Evolutionary conservation across 1,140 invertebrate species (phyloP).

Genomic region (Tetramorium alpestre): DNA sequence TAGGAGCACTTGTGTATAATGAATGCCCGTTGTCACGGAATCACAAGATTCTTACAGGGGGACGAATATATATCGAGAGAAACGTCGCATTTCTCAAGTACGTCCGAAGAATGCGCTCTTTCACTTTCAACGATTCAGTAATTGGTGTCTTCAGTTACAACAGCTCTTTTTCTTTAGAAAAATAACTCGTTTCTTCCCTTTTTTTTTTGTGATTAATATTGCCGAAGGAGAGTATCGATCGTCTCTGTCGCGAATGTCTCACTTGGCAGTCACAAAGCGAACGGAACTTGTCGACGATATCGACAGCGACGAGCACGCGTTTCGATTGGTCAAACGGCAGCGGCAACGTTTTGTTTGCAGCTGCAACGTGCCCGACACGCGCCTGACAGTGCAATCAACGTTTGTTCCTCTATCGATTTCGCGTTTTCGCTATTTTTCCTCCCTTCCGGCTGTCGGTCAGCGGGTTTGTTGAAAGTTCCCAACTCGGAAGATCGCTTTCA

Average conservation of each 20-base stretch:
- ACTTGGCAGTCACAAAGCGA: neutral
- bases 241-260: conserved; percentile 1
- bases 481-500: conserved; percentile 47
- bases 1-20: neutral
- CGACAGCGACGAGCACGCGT: conserved; percentile 56
- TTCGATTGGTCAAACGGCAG: conserved; percentile 47
- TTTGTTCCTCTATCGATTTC: conserved; percentile 50
- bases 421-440: conserved; percentile 53
- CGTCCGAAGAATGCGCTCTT: neutral
- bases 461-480: conserved; percentile 26
- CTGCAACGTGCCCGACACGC: conserved; percentile 44
- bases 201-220: conserved; percentile 3
- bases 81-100: neutral
- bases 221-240: conserved; percentile 16
- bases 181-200: neutral
- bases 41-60: neutral
- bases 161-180: neutral
- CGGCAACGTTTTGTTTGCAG: conserved; percentile 44
- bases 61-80: neutral
- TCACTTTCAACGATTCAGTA: neutral
- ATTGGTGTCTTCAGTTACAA: neutral
- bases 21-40: neutral
- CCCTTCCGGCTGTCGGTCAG: conserved; percentile 36
- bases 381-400: conserved; percentile 55
- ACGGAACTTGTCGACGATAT: conserved; percentile 43